phyloP scores from a whole-genome alignment of 2,113 vertebrate genomes.

The Cranoglanis bouderius region DNA sequence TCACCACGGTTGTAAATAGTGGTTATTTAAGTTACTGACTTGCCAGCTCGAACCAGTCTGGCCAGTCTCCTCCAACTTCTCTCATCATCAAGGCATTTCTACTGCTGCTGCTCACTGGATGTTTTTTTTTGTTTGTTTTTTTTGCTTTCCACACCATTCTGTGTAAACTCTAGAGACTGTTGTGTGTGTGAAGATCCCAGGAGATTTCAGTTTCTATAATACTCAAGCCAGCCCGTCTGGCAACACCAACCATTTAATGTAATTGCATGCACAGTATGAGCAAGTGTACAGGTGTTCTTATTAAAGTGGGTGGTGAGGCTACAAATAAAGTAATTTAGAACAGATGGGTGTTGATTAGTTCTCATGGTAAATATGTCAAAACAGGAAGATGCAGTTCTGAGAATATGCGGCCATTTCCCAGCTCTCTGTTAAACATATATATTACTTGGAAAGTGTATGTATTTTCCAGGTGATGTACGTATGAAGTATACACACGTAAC shows the following conservation, averaged over 20 bases:
- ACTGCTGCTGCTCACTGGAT: background rate
- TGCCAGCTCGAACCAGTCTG: background rate
- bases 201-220: background rate
- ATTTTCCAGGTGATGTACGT: background rate
- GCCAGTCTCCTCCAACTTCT: background rate
- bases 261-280: background rate
- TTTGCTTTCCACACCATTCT: background rate
- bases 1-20: background rate
- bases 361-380: background rate
- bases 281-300: background rate
- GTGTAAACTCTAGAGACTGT: background rate
- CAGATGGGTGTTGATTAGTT: background rate
- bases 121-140: too few relatives aligned
- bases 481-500: background rate
- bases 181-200: background rate
- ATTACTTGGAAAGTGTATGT: background rate
- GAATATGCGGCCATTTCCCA: too few relatives aligned
- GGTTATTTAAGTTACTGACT: too few relatives aligned
- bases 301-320: background rate
- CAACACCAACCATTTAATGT: background rate
- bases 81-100: background rate
- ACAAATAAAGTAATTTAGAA: background rate
- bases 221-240: background rate
- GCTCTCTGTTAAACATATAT: background rate
- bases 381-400: background rate